A percentile compares a stretch with the other conserved stretches of the same genome.
Conservation (phyloP, 2,113 vertebrate genomes). For the Indri indri region DNA sequence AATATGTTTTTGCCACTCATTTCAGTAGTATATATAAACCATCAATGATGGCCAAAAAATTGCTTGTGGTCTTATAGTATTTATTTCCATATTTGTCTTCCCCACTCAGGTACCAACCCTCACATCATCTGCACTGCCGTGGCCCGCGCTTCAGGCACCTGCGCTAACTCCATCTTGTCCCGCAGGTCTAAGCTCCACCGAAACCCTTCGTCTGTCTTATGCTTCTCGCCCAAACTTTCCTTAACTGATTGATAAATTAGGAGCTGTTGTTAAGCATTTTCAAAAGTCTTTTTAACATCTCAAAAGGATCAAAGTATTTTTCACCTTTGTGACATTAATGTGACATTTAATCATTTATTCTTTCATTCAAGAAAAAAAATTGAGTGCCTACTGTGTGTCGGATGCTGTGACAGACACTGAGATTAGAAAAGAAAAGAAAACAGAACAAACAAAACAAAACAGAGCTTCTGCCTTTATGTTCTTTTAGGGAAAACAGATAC, state of each 20-base stretch:
- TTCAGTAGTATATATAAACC: no score
- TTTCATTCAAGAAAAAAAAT: background rate
- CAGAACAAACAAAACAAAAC: background rate
- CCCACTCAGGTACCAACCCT: no score
- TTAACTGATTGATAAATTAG: background rate
- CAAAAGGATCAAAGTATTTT: background rate
- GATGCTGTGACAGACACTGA: background rate
- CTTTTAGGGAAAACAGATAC: background rate
- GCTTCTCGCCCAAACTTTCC: background rate
- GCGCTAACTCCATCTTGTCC: no score
- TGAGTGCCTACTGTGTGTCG: background rate
- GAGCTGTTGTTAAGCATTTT: background rate
- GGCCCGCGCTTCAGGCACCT: no score
- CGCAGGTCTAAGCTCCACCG: background rate
- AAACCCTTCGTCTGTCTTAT: background rate
- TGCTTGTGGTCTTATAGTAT: no score
- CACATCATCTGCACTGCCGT: no score
- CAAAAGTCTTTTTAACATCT: background rate
- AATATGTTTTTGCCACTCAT: no score
- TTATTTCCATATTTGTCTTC: no score
- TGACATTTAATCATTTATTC: background rate
- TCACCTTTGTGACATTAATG: background rate
- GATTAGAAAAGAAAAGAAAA: background rate
- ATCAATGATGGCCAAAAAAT: no score
- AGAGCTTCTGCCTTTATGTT: background rate